A percentile compares a stretch with the other conserved stretches of the same genome.
These are phyloP conservation scores for Bombylius major DNA, from an alignment of 2,888 invertebrate species.

Conservation along the genomic window DNA sequence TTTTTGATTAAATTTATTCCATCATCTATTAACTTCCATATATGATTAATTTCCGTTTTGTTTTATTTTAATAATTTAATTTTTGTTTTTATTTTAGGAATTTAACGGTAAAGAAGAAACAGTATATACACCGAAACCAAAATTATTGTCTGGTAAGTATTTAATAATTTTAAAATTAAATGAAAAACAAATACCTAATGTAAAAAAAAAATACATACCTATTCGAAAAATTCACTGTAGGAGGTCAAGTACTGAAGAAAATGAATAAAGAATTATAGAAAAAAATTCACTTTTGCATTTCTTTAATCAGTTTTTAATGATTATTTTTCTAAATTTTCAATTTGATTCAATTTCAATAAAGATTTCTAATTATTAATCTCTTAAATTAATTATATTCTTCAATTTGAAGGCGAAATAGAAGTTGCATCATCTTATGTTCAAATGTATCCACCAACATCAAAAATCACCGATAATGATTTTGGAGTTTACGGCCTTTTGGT, in stretches of 20 bases:
- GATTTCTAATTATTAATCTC: too few species aligned
- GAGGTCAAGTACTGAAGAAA: too few species aligned
- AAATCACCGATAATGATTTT: constrained; percentile 45
- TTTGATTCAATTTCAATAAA: too few species aligned
- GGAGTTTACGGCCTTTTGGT: constrained; percentile 73
- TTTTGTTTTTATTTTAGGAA: not conserved
- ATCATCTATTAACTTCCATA: not conserved
- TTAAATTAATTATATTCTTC: too few species aligned
- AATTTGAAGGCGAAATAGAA: constrained; percentile 55
- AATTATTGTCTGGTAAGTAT: constrained; percentile 10
- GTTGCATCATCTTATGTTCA: constrained; percentile 77
- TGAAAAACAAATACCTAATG: too few species aligned
- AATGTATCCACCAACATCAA: constrained; percentile 56
- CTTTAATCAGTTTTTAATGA: too few species aligned
- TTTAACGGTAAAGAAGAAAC: not conserved
- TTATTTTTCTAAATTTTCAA: too few species aligned
- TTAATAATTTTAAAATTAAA: not conserved
- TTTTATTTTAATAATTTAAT: not conserved
- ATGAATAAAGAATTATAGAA: too few species aligned
- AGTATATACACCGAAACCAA: constrained; percentile 2
- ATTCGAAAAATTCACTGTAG: too few species aligned
- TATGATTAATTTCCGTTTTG: not conserved
- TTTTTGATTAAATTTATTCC: too few species aligned
- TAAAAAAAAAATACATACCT: too few species aligned
- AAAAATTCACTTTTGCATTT: too few species aligned